Percentiles rank a stretch among this genome's conserved stretches.
Evolutionary conservation across 2,888 invertebrate species (phyloP).

Genomic region (Hecatera dysodea): DNA sequence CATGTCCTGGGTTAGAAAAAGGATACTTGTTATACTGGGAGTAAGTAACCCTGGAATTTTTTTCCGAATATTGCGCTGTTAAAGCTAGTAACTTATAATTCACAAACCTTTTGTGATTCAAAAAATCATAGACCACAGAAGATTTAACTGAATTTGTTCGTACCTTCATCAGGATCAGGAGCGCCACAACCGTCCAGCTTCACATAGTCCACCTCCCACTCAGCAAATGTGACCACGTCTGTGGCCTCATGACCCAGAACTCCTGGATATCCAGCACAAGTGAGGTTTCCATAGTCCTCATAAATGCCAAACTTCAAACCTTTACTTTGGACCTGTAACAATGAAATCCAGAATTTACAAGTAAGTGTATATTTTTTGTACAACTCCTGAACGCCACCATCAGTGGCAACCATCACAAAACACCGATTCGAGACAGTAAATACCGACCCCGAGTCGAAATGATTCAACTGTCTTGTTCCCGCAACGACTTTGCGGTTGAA

Average conservation of each 20-base stretch:
- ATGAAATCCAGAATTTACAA: background rate
- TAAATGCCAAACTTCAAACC: slow-evolving; percentile 96
- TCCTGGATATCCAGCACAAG: slow-evolving; percentile 95
- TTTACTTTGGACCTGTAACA: slow-evolving; percentile 92
- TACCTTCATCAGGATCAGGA: slow-evolving; percentile 81
- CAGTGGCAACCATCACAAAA: background rate
- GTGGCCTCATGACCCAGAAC: slow-evolving; percentile 91
- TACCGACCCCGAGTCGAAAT: no score
- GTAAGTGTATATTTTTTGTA: background rate
- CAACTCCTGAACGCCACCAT: background rate
- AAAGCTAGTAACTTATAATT: no score
- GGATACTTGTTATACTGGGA: no score
- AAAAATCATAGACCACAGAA: slow-evolving; percentile 91
- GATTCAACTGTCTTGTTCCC: no score
- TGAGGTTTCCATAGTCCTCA: slow-evolving; percentile 94
- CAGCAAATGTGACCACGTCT: slow-evolving; percentile 94
- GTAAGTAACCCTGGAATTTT: no score
- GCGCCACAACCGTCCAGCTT: slow-evolving; percentile 96
- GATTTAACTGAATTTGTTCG: slow-evolving; percentile 93
- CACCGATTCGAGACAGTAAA: no score
- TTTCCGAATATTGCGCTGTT: no score
- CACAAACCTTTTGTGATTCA: slow-evolving; percentile 57
- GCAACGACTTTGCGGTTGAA: no score
- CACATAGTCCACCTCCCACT: slow-evolving; percentile 95
- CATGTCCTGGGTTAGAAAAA: no score